phyloP scores from a whole-genome alignment of 2,797 vertebrate genomes.

The Triplophysa yarkandensis region DNA sequence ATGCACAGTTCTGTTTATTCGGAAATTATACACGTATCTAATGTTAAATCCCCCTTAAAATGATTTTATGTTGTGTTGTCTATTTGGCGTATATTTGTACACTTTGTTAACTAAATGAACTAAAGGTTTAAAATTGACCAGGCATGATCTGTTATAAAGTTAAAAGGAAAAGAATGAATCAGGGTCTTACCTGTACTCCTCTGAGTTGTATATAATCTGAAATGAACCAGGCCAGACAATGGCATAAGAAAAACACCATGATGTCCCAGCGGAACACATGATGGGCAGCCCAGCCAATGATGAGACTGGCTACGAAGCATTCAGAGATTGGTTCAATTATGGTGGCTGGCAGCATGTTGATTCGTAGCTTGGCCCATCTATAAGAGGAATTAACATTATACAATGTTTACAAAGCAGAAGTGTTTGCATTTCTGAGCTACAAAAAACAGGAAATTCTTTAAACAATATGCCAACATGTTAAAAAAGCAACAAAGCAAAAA shows the following conservation, averaged over 20 bases:
- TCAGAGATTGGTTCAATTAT: conserved; percentile 95
- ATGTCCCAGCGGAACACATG: conserved; percentile 96
- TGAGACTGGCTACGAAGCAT: conserved; percentile 95
- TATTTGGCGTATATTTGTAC: too few relatives aligned
- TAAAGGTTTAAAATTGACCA: too few relatives aligned
- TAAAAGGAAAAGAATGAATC: neutral
- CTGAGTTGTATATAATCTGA: conserved; percentile 94
- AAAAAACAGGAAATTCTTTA: neutral
- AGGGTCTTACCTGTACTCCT: conserved; percentile 87
- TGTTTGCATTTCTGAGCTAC: neutral
- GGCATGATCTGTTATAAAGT: neutral
- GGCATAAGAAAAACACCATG: conserved; percentile 99
- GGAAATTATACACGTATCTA: too few relatives aligned
- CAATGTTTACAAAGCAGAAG: neutral
- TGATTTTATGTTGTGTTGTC: too few relatives aligned
- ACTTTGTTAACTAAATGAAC: too few relatives aligned
- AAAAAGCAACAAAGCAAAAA: neutral
- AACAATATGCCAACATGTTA: too few relatives aligned
- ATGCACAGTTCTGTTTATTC: too few relatives aligned
- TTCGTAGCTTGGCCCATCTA: conserved; percentile 94
- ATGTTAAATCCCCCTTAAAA: too few relatives aligned
- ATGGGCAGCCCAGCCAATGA: conserved; percentile 96
- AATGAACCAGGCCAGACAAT: conserved; percentile 97
- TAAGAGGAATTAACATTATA: neutral
- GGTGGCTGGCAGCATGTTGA: conserved; percentile 96